These are phyloP conservation scores for Asteroscopus sphinx DNA, from an alignment of 2,888 invertebrate genomes.

Conservation along the genomic window DNA sequence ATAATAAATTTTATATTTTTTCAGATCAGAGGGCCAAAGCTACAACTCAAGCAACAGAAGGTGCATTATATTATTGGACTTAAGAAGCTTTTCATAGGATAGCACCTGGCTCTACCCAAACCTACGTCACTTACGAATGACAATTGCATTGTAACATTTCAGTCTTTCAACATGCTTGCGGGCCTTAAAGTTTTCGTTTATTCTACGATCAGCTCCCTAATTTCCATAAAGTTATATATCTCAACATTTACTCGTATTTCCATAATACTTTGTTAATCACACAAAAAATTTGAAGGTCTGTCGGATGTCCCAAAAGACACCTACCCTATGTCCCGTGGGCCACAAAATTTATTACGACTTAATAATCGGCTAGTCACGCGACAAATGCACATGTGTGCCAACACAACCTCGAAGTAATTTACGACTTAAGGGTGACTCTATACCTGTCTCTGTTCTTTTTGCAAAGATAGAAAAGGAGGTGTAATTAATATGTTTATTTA, in stretches of 20 bases:
- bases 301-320: conserved; percentile 67
- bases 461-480: conserved; percentile 60
- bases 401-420: conserved; percentile 83
- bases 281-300: conserved; percentile 56
- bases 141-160: conserved; percentile 21
- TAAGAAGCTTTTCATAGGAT: no score
- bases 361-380: conserved; percentile 84
- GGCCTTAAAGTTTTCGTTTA: conserved; percentile 6
- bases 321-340: conserved; percentile 72
- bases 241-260: conserved; percentile 35
- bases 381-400: conserved; percentile 82
- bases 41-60: not conserved
- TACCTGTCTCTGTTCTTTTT: conserved; percentile 64
- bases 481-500: conserved; percentile 73
- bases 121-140: conserved; percentile 12
- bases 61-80: no score
- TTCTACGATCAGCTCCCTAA: conserved; percentile 14
- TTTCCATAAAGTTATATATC: conserved; percentile 37
- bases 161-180: not conserved
- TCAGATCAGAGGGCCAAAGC: not conserved
- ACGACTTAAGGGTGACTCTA: conserved; percentile 77
- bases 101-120: conserved; percentile 13
- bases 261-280: conserved; percentile 47
- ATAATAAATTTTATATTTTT: no score
- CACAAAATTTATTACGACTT: conserved; percentile 86